A percentile compares a stretch with the other conserved stretches of the same genome.
Conservation (phyloP, 92 coral and sea anemone genomes). For the Phenganax marumi region DNA sequence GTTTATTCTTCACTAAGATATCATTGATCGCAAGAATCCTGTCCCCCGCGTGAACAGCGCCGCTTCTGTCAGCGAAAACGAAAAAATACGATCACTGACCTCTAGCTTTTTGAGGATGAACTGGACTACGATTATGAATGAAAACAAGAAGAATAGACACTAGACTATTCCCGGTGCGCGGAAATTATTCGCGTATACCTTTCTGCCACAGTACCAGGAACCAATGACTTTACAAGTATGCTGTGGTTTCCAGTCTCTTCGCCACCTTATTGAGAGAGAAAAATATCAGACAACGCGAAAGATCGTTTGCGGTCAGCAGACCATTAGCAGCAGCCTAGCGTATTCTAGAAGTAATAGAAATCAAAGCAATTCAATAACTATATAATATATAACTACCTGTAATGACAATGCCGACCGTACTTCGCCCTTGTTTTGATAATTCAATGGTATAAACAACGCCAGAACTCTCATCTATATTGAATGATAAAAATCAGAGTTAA, state of each 20-base stretch:
- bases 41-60: slow-evolving; percentile 37
- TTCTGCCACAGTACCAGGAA: slow-evolving; percentile 37
- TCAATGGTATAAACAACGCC: slow-evolving; percentile 41
- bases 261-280: slow-evolving; percentile 10
- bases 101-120: background rate
- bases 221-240: slow-evolving; percentile 26
- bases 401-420: slow-evolving; percentile 36
- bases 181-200: slow-evolving; percentile 2
- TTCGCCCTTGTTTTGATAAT: slow-evolving; percentile 40
- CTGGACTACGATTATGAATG: background rate
- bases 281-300: background rate
- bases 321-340: too few species aligned
- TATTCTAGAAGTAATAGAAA: background rate
- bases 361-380: background rate
- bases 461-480: slow-evolving; percentile 25
- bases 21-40: slow-evolving; percentile 34
- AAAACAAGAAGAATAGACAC: too few species aligned
- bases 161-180: background rate
- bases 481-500: background rate
- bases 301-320: background rate
- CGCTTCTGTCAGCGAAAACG: slow-evolving; percentile 25
- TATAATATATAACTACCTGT: slow-evolving; percentile 14
- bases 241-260: background rate
- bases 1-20: slow-evolving; percentile 26
- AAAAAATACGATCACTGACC: background rate